These are phyloP conservation scores for Prorops nasuta DNA, from an alignment of 1,140 invertebrate species.

Conservation along the genomic window DNA sequence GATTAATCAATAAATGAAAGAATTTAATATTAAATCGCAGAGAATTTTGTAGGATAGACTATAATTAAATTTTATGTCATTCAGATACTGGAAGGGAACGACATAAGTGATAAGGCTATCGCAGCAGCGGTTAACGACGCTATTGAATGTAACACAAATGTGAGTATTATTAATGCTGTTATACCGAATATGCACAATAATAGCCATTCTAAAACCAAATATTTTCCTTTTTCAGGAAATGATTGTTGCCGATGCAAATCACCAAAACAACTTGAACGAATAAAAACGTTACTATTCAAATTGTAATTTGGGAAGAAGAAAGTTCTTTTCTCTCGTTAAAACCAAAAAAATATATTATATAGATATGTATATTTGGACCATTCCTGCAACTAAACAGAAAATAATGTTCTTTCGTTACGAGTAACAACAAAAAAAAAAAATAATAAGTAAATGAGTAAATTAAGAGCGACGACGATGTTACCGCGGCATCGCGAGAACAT, in stretches of 20 bases:
- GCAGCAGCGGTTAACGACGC: slow-evolving; percentile 50
- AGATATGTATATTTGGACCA: slow-evolving; percentile 58
- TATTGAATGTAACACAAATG: slow-evolving; percentile 50
- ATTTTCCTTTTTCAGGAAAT: slow-evolving; percentile 46
- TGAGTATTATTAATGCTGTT: slow-evolving; percentile 29
- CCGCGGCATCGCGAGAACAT: slow-evolving; percentile 41
- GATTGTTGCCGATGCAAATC: slow-evolving; percentile 47
- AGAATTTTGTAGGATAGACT: background rate
- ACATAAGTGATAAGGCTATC: slow-evolving; percentile 51
- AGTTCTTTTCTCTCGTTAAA: slow-evolving; percentile 57
- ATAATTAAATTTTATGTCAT: background rate
- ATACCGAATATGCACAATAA: too few relatives aligned
- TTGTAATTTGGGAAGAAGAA: slow-evolving; percentile 56
- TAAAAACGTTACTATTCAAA: slow-evolving; percentile 50
- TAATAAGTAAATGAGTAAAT: slow-evolving; percentile 17
- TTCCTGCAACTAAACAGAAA: slow-evolving; percentile 55
- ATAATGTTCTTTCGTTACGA: slow-evolving; percentile 54
- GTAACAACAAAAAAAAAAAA: slow-evolving; percentile 38
- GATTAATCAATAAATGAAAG: slow-evolving; percentile 20
- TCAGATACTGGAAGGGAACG: slow-evolving; percentile 51
- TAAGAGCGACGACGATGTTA: slow-evolving; percentile 36
- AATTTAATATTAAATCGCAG: background rate
- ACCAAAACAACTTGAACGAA: slow-evolving; percentile 52
- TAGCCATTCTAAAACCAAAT: too few relatives aligned
- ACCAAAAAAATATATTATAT: slow-evolving; percentile 58